Base-by-base conservation (phyloP, 2,888 invertebrate species). In the Pemphredon lugubris region DNA sequence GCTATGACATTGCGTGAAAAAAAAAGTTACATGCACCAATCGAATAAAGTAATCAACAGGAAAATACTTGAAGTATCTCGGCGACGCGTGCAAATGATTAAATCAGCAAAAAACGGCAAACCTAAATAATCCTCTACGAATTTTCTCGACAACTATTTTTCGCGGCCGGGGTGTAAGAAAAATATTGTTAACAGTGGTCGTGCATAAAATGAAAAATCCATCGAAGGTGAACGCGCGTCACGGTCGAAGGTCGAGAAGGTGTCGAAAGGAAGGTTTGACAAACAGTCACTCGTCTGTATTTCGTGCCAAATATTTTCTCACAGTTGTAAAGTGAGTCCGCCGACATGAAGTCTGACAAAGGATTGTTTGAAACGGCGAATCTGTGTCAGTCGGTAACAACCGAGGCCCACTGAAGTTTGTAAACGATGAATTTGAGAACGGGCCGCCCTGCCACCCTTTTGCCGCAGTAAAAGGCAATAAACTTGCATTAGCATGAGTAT, bases 311-410 rank as follows among this genome's bases (percentile, higher is more conserved):
- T 47, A 39, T 40, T n/a, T 34, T 34, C 9, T 4, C 34, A 34
- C 34, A 4, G n/a, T n/a, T n/a, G n/a, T 34, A 34, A 34, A 34
- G n/a, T n/a, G n/a, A 34, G 3, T 34, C 9, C 34, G 34, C 3
- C 34, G n/a, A 34, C 34, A n/a, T 4, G 34, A 34, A 9, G 3
- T 5, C 34, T n/a, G 34, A 21, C 37, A 47, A 11, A 30, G 34
- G 18, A 21, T 42, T 26, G 14, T 55, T 63, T 53, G 30, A 34
- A 2, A 39, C 5, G 50, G 26, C n/a, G 53, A 45, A 73, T 75
- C 51, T 61, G 73, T 78, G 78, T 61, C 78, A 77, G 50, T 70
- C 44, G 71, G 61, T 7, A 72, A 69, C 77, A 70, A 67, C 59
- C 32, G 9, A 37, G 5, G 23, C 3, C 23, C 34, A 13, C 13